These are phyloP conservation scores for Chaetophractus vellerosus DNA, from an alignment of 2,797 vertebrate species.

Conservation along the genomic window DNA sequence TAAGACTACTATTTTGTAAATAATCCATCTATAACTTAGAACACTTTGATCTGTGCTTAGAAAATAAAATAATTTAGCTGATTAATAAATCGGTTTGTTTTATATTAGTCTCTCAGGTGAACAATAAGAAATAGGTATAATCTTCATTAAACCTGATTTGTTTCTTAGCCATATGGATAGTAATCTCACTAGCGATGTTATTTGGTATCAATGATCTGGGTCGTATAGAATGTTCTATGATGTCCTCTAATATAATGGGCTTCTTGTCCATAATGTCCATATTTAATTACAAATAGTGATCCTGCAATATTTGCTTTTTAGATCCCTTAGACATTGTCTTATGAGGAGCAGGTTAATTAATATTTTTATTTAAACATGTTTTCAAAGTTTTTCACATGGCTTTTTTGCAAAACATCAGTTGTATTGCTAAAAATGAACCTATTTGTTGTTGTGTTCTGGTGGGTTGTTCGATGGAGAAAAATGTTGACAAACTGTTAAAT, in stretches of 20 bases:
- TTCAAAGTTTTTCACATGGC: constrained; percentile 86
- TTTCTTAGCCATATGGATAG: constrained; percentile 51
- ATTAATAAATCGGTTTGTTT: constrained; percentile 18
- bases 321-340: constrained; percentile 84
- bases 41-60: constrained; percentile 30
- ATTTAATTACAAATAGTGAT: constrained; percentile 88
- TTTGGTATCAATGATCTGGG: constrained; percentile 64
- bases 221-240: constrained; percentile 79
- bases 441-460: constrained; percentile 53
- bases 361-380: constrained; percentile 87
- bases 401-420: constrained; percentile 86
- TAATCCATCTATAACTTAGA: background rate
- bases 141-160: constrained; percentile 1
- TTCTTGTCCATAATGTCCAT: constrained; percentile 81
- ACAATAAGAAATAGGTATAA: background rate
- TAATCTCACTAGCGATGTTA: constrained; percentile 26
- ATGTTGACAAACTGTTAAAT: constrained; percentile 68
- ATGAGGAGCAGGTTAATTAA: constrained; percentile 85
- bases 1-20: constrained; percentile 65
- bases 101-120: background rate
- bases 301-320: constrained; percentile 77
- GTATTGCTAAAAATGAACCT: constrained; percentile 79
- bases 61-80: constrained; percentile 15
- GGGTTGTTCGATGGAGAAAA: constrained; percentile 60
- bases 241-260: constrained; percentile 85